These are phyloP conservation scores for Crypturellus tataupa DNA, from an alignment of 2,797 vertebrate genomes.

Conservation along the genomic window DNA sequence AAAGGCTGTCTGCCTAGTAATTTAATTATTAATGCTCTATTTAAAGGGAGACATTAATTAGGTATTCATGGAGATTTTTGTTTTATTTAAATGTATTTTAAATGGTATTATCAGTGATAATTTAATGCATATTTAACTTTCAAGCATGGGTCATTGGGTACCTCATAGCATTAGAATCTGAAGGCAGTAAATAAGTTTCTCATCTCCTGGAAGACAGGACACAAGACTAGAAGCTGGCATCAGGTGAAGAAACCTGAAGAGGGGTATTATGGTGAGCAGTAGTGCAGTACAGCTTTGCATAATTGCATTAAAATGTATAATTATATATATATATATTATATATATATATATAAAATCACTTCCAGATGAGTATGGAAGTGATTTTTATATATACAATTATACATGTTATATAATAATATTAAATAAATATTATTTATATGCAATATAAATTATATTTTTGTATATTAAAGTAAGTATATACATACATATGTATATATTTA, in stretches of 20 bases:
- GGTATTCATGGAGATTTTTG: not conserved
- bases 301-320: too few relatives aligned
- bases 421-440: too few relatives aligned
- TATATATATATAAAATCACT: too few relatives aligned
- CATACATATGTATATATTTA: too few relatives aligned
- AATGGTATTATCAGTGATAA: not conserved
- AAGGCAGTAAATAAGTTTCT: not conserved
- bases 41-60: conserved; percentile 43
- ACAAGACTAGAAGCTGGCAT: not conserved
- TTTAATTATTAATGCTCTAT: conserved; percentile 58
- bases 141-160: not conserved
- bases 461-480: too few relatives aligned
- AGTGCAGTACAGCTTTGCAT: not conserved
- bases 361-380: not conserved
- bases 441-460: too few relatives aligned
- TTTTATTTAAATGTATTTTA: conserved; percentile 12
- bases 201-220: not conserved
- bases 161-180: not conserved
- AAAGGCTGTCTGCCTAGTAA: conserved; percentile 43
- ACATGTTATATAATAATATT: too few relatives aligned
- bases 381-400: not conserved
- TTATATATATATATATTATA: too few relatives aligned
- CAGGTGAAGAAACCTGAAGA: not conserved
- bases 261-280: not conserved
- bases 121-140: conserved; percentile 23